phyloP scores from a whole-genome alignment of 2,888 invertebrate species.

The Phaedon cochleariae region DNA sequence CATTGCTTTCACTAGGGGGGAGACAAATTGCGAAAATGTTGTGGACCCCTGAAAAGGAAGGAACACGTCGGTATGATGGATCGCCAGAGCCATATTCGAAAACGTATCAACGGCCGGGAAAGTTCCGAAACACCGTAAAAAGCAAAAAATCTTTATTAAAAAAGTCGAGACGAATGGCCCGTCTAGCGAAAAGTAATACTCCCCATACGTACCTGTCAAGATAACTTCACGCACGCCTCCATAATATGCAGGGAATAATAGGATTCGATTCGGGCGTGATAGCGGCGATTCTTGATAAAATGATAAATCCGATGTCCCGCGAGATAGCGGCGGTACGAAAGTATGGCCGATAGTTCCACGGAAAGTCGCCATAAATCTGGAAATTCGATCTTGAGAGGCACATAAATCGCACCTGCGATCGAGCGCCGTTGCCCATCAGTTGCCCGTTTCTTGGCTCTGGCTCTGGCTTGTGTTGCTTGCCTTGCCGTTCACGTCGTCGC shows the following conservation, averaged over 20 bases:
- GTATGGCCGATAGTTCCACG: slow-evolving; percentile 59
- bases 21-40: too few species aligned
- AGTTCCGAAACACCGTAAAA: slow-evolving; percentile 10
- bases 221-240: slow-evolving; percentile 43
- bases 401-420: slow-evolving; percentile 64
- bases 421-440: slow-evolving; percentile 26
- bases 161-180: slow-evolving; percentile 29
- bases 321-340: slow-evolving; percentile 52
- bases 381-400: slow-evolving; percentile 62
- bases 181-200: slow-evolving; percentile 35
- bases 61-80: not conserved
- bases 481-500: slow-evolving; percentile 10
- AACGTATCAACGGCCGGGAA: not conserved
- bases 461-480: slow-evolving; percentile 15
- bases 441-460: slow-evolving; percentile 6
- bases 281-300: slow-evolving; percentile 58
- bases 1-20: too few species aligned
- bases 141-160: slow-evolving; percentile 36
- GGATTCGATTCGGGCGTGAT: slow-evolving; percentile 56
- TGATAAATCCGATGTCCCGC: slow-evolving; percentile 60
- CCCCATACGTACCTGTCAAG: slow-evolving; percentile 40
- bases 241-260: slow-evolving; percentile 55
- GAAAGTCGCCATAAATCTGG: slow-evolving; percentile 62
- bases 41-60: too few species aligned
- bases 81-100: not conserved